Conservation (phyloP, 2,797 vertebrate species). For the Prionace glauca region DNA sequence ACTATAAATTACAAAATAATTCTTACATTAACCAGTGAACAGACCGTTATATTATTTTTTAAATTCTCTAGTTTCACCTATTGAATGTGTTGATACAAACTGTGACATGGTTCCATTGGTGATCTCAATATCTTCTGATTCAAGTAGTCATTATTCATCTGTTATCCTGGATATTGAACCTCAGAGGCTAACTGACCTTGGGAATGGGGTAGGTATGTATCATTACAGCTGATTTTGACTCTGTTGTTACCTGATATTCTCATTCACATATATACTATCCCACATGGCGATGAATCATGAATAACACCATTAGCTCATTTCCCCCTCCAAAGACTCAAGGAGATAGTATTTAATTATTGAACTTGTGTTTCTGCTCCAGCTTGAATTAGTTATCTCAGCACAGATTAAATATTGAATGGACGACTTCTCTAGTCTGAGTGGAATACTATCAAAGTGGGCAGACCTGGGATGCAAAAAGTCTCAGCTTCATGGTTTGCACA, state of each 20-base stretch:
- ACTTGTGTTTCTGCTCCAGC: background rate
- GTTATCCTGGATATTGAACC: background rate
- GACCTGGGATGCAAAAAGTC: background rate
- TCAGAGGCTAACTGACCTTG: background rate
- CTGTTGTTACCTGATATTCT: background rate
- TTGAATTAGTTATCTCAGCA: background rate
- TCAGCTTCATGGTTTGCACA: background rate
- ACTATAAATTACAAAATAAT: background rate
- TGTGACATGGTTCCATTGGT: background rate
- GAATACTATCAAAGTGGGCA: background rate
- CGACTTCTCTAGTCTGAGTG: background rate
- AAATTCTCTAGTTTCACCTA: background rate
- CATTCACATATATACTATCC: background rate
- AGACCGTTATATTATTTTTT: background rate
- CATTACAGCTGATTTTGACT: background rate
- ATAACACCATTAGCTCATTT: background rate
- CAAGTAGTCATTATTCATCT: background rate
- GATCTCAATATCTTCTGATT: background rate
- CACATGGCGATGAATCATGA: background rate
- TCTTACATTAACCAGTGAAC: background rate
- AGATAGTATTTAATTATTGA: background rate
- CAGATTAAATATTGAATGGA: background rate
- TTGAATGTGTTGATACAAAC: background rate
- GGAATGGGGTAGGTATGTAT: background rate
- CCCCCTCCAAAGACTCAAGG: background rate